These are phyloP conservation scores for Todus mexicanus DNA, from an alignment of 2,797 vertebrate genomes.

Conservation along the genomic window DNA sequence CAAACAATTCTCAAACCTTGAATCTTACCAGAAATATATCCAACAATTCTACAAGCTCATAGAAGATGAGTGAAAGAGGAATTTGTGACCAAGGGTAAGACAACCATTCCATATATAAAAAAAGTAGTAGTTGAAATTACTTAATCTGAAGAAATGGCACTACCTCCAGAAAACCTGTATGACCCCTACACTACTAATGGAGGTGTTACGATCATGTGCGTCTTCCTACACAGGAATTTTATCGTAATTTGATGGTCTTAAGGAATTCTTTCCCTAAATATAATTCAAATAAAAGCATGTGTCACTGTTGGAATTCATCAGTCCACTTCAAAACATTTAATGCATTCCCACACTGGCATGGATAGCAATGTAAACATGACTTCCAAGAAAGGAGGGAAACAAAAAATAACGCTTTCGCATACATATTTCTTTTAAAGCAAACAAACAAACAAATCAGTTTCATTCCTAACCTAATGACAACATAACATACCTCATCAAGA, in stretches of 20 bases:
- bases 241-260: background rate
- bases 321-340: constrained; percentile 67
- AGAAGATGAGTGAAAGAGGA: background rate
- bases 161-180: background rate
- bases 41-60: background rate
- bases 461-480: background rate
- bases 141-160: background rate
- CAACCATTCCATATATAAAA: background rate
- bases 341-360: constrained; percentile 48
- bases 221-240: constrained; percentile 11
- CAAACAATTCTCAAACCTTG: background rate
- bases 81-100: background rate
- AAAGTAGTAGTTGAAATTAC: background rate
- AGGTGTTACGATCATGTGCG: background rate
- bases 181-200: background rate
- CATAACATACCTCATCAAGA: background rate
- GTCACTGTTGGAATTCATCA: constrained; percentile 62
- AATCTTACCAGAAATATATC: background rate
- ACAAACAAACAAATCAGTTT: background rate
- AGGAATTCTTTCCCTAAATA: constrained; percentile 58
- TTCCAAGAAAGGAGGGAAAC: constrained; percentile 30
- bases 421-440: background rate
- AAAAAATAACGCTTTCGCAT: background rate
- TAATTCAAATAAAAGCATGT: constrained; percentile 65
- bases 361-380: constrained; percentile 59